Evolutionary conservation across 2,888 invertebrate species (phyloP).

Genomic region (Monochamus alternatus): DNA sequence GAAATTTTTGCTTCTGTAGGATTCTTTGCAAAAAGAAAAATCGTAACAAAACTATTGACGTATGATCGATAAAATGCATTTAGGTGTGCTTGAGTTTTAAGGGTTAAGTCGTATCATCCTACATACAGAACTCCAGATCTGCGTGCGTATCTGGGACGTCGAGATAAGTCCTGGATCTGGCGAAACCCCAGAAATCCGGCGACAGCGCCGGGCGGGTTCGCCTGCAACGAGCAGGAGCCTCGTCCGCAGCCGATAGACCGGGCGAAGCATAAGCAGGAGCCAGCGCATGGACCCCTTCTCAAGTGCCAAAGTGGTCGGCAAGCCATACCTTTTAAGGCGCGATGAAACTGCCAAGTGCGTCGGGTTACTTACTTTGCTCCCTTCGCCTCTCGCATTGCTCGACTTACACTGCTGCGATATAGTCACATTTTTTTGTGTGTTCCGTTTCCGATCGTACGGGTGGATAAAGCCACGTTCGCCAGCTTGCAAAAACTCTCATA

Average conservation of each 20-base stretch:
- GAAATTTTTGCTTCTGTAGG: too few species aligned
- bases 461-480: background rate
- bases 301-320: slow-evolving; percentile 62
- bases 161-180: background rate
- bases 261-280: slow-evolving; percentile 27
- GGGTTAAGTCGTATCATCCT: too few species aligned
- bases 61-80: too few species aligned
- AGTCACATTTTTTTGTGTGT: slow-evolving; percentile 50
- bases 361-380: slow-evolving; percentile 62
- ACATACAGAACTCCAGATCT: too few species aligned
- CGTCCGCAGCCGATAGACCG: slow-evolving; percentile 21
- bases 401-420: slow-evolving; percentile 38
- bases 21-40: too few species aligned
- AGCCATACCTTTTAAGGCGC: slow-evolving; percentile 70
- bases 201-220: slow-evolving; percentile 1
- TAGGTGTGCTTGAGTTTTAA: too few species aligned
- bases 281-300: slow-evolving; percentile 67
- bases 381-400: slow-evolving; percentile 46
- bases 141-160: too few species aligned
- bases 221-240: slow-evolving; percentile 22
- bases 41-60: too few species aligned
- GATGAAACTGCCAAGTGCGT: slow-evolving; percentile 70
- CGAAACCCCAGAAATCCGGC: background rate
- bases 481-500: background rate
- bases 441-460: slow-evolving; percentile 48